Conservation (phyloP, 2,113 vertebrate species). For the Heterotis niloticus region DNA sequence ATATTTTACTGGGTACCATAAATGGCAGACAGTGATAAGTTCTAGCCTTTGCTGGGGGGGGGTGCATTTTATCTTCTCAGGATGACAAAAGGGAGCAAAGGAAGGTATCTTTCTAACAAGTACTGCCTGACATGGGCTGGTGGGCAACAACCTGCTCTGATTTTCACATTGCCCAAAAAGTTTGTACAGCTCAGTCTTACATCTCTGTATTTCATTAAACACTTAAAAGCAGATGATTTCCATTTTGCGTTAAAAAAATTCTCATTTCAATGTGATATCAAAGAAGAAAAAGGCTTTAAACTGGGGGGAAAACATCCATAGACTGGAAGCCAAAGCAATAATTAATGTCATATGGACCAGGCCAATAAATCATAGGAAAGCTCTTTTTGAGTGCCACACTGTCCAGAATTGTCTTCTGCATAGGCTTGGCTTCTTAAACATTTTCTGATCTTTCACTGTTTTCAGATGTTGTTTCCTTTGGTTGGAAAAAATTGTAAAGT, state of each 20-base stretch:
- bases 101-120: constrained; percentile 42
- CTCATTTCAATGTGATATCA: constrained; percentile 94
- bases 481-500: constrained; percentile 22
- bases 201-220: constrained; percentile 88
- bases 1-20: neutral
- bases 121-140: constrained; percentile 46
- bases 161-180: constrained; percentile 56
- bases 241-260: constrained; percentile 85
- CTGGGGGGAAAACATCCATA: constrained; percentile 80
- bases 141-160: constrained; percentile 49
- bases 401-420: constrained; percentile 38
- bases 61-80: neutral
- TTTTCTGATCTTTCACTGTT: constrained; percentile 31
- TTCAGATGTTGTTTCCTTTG: constrained; percentile 45
- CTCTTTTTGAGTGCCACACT: constrained; percentile 61
- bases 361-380: constrained; percentile 79
- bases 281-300: constrained; percentile 82
- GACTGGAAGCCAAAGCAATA: constrained; percentile 82
- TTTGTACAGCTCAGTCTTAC: constrained; percentile 47
- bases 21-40: neutral
- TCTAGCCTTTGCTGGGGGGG: neutral
- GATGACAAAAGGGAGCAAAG: neutral
- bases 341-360: constrained; percentile 83
- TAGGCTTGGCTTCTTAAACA: constrained; percentile 48
- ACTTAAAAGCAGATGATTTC: constrained; percentile 84